Evolutionary conservation across 1,140 invertebrate species (phyloP).

Genomic region (Nasonia giraulti): DNA sequence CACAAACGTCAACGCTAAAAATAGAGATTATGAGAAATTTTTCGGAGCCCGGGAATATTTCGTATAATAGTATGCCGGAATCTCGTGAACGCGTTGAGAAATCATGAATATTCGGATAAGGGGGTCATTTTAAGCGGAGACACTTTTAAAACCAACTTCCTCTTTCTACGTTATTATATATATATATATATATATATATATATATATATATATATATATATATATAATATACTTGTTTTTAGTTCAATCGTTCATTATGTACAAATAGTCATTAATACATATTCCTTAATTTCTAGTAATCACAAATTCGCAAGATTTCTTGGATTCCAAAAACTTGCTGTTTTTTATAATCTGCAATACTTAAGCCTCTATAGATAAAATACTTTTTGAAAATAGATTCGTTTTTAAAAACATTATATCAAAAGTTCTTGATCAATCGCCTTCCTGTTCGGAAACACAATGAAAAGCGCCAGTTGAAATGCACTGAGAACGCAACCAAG

Average conservation of each 20-base stretch:
- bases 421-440: constrained; percentile 56
- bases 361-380: neutral
- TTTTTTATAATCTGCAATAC: constrained; percentile 1
- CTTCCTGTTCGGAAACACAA: constrained; percentile 78
- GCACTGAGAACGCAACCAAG: constrained; percentile 81
- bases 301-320: constrained; percentile 44
- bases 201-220: constrained; percentile 20
- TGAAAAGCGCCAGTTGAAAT: constrained; percentile 82
- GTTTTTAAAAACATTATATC: constrained; percentile 56
- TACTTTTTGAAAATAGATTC: constrained; percentile 25
- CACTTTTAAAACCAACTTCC: too few species aligned
- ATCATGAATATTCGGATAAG: too few species aligned
- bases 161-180: neutral
- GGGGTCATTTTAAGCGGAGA: neutral
- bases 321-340: constrained; percentile 17
- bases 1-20: constrained; percentile 31
- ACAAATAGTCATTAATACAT: constrained; percentile 9
- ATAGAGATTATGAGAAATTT: neutral
- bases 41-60: too few species aligned
- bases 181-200: constrained; percentile 16
- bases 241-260: neutral
- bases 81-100: too few species aligned
- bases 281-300: constrained; percentile 34
- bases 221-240: constrained; percentile 2
- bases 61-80: too few species aligned